A percentile compares a stretch with the other conserved stretches of the same genome.
Evolutionary conservation across 2,113 vertebrate species (phyloP).

Genomic region (Boleophthalmus pectinirostris): DNA sequence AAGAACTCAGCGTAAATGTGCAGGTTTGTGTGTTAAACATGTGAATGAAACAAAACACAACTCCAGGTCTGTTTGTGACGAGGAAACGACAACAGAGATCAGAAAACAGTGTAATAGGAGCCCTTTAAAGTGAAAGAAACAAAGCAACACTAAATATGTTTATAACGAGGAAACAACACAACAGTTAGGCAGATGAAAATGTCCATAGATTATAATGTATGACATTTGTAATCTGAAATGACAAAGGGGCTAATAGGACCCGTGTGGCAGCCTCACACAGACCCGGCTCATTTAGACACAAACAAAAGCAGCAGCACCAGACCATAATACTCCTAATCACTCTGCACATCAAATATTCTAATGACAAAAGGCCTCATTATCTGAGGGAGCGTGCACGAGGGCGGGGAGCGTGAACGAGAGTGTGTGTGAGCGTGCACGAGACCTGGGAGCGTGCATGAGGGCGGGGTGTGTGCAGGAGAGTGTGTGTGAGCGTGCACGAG

Average conservation of each 20-base stretch:
- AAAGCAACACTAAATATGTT: background rate
- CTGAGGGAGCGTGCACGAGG: slow-evolving; percentile 31
- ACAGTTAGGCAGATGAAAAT: background rate
- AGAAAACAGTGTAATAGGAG: too few relatives aligned
- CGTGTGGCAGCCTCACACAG: slow-evolving; percentile 26
- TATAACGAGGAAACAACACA: background rate
- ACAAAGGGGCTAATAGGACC: slow-evolving; percentile 12
- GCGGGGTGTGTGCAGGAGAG: background rate
- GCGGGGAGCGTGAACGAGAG: background rate
- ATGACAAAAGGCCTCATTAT: slow-evolving; percentile 77
- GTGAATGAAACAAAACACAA: too few relatives aligned
- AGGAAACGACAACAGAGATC: too few relatives aligned
- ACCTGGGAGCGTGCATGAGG: background rate
- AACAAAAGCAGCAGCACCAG: slow-evolving; percentile 59
- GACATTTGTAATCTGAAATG: background rate
- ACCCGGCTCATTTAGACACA: slow-evolving; percentile 62
- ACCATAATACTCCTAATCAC: slow-evolving; percentile 70
- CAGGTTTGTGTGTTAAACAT: too few relatives aligned
- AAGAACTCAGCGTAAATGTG: too few relatives aligned
- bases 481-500: slow-evolving; percentile 27
- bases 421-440: background rate
- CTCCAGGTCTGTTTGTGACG: too few relatives aligned
- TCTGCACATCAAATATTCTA: slow-evolving; percentile 77
- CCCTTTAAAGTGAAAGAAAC: too few relatives aligned
- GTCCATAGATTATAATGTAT: background rate